phyloP scores from a whole-genome alignment of 1,140 invertebrate species.

The Lamellibrachia luymesi region DNA sequence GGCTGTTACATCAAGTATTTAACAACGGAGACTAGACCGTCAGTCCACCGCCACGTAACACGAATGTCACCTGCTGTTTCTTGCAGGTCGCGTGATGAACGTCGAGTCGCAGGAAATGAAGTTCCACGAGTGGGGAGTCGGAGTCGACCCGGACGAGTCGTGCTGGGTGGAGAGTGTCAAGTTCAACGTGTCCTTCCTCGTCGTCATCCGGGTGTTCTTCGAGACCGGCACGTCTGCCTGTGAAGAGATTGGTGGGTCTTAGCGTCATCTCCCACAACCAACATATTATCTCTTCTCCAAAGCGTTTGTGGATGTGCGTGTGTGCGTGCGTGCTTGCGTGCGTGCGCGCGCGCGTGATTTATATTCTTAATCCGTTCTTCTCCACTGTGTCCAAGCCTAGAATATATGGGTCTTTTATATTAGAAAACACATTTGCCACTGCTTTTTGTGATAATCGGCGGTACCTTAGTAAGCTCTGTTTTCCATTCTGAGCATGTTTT shows the following conservation, averaged over 20 bases:
- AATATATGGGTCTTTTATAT: too few relatives aligned
- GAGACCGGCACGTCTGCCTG: constrained; percentile 24
- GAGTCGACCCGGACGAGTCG: constrained; percentile 27
- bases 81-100: constrained; percentile 25
- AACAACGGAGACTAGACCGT: neutral
- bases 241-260: constrained; percentile 27
- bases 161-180: constrained; percentile 30
- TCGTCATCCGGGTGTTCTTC: constrained; percentile 30
- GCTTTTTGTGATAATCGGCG: too few relatives aligned
- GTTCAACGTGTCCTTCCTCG: constrained; percentile 28
- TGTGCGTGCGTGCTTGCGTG: neutral
- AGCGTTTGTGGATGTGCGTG: neutral
- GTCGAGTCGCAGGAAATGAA: constrained; percentile 30
- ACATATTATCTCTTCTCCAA: neutral
- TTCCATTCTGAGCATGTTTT: neutral
- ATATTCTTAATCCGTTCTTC: too few relatives aligned
- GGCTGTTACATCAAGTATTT: neutral
- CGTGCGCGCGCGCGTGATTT: neutral
- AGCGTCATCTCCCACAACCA: neutral
- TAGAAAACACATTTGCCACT: too few relatives aligned
- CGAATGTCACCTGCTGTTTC: neutral
- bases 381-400: too few relatives aligned
- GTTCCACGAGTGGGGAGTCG: constrained; percentile 29
- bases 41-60: neutral
- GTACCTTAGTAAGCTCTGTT: neutral